These are phyloP conservation scores for Cavia porcellus DNA, from an alignment of 2,113 vertebrate genomes.

Conservation along the genomic window DNA sequence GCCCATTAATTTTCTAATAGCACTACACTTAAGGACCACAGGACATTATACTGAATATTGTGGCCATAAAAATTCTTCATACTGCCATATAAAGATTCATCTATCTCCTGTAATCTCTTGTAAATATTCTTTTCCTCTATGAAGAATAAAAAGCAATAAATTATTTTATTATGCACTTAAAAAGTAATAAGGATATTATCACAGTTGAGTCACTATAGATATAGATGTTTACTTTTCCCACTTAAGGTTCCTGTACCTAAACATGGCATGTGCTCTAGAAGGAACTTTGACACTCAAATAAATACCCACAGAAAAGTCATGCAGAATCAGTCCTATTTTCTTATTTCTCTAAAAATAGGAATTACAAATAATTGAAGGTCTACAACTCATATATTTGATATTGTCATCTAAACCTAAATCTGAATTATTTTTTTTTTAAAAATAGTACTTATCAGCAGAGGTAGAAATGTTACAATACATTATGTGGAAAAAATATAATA, in stretches of 20 bases:
- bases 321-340: slow-evolving; percentile 14
- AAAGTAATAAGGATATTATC: slow-evolving; percentile 13
- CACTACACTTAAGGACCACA: slow-evolving; percentile 47
- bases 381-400: not conserved
- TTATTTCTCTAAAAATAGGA: slow-evolving; percentile 34
- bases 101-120: not conserved
- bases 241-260: slow-evolving; percentile 16
- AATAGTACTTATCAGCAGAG: slow-evolving; percentile 12
- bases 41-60: slow-evolving; percentile 23
- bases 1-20: slow-evolving; percentile 19
- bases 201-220: not conserved
- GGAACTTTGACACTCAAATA: not conserved
- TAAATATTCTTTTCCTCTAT: not conserved
- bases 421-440: slow-evolving; percentile 44
- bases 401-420: slow-evolving; percentile 42
- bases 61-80: not conserved
- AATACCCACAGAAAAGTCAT: not conserved
- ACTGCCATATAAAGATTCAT: slow-evolving; percentile 29
- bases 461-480: slow-evolving; percentile 13
- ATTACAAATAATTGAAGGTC: slow-evolving; percentile 34
- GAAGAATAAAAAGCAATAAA: slow-evolving; percentile 13
- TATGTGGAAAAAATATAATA: not conserved
- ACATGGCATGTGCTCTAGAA: not conserved
- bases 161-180: slow-evolving; percentile 53
- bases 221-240: not conserved